Evolutionary conservation across 1,140 invertebrate species (phyloP).

Genomic region (Kradibia gibbosae): DNA sequence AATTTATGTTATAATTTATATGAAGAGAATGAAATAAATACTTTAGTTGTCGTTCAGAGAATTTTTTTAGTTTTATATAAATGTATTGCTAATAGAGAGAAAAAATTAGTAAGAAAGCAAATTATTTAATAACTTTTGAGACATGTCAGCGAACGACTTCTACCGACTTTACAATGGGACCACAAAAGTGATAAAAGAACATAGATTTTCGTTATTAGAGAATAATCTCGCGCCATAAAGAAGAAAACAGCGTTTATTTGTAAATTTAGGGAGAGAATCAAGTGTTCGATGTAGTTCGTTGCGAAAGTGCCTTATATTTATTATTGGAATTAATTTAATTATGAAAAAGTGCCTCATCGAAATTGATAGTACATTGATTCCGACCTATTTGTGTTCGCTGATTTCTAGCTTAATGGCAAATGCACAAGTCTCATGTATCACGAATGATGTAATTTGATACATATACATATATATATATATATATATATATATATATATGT

Average conservation of each 20-base stretch:
- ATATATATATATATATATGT: not conserved
- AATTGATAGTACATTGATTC: conserved; percentile 22
- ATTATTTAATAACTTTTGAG: not conserved
- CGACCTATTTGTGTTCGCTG: conserved; percentile 14
- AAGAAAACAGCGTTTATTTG: conserved; percentile 12
- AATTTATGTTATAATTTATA: conserved; percentile 34
- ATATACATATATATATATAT: not conserved
- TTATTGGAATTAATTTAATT: conserved; percentile 27
- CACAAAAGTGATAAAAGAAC: conserved; percentile 66
- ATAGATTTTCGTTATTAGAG: conserved; percentile 55
- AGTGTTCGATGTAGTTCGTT: conserved; percentile 1
- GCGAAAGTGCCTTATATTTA: conserved; percentile 31
- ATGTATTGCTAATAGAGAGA: not conserved
- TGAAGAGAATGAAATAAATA: not conserved
- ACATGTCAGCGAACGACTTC: conserved; percentile 59
- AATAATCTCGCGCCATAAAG: conserved; percentile 30
- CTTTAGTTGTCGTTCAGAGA: not conserved
- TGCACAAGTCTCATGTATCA: conserved; percentile 66
- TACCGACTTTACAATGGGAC: conserved; percentile 62
- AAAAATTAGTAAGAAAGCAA: not conserved
- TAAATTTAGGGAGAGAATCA: not conserved
- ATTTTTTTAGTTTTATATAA: conserved; percentile 21
- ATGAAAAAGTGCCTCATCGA: conserved; percentile 10
- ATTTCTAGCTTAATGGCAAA: conserved; percentile 53
- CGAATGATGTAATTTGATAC: conserved; percentile 63